phyloP scores from a whole-genome alignment of 2,888 invertebrate genomes.

The Suillia variegata region DNA sequence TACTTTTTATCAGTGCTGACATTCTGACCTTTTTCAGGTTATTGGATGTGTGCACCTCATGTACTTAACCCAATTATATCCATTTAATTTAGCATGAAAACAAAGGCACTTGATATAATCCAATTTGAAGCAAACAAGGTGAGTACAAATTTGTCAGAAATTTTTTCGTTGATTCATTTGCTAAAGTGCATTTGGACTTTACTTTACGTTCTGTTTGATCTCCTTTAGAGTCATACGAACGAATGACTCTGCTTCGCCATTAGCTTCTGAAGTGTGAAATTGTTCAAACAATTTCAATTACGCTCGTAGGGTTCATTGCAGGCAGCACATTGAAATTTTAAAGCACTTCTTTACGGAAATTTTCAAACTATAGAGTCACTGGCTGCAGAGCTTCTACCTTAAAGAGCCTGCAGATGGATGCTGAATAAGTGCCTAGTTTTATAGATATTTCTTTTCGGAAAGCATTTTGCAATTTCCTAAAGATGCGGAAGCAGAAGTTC shows the following conservation, averaged over 20 bases:
- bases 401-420: no score
- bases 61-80: conserved; percentile 34
- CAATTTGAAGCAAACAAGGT: conserved; percentile 25
- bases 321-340: not conserved
- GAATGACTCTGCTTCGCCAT: no score
- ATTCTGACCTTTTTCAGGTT: no score
- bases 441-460: no score
- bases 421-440: no score
- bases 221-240: no score
- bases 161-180: not conserved
- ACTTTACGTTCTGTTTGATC: conserved; percentile 14
- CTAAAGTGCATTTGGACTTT: conserved; percentile 8
- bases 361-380: not conserved
- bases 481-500: not conserved
- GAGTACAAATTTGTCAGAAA: no score
- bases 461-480: no score
- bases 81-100: conserved; percentile 33
- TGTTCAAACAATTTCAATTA: conserved; percentile 56
- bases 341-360: not conserved
- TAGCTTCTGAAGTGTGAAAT: conserved; percentile 52
- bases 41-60: no score
- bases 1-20: no score
- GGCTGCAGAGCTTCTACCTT: no score
- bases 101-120: conserved; percentile 32
- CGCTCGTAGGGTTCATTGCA: conserved; percentile 36